Base-by-base conservation (phyloP, 2,797 vertebrate species). In the Taeniopygia guttata region DNA sequence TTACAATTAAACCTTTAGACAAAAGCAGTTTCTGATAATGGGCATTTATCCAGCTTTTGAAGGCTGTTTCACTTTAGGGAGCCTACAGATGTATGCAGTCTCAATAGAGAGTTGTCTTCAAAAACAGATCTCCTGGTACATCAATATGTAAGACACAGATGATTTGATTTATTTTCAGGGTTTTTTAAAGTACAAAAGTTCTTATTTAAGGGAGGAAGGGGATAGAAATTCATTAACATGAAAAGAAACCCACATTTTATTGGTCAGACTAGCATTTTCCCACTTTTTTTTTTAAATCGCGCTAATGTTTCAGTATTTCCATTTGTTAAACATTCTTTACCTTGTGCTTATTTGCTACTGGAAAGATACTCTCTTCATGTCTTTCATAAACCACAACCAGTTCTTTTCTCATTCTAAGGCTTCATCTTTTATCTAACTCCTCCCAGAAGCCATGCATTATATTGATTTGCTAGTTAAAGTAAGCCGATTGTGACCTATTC, bases 261-360 rank as follows among this genome's bases (percentile, higher is more conserved):
- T 94, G 88, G 93, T 96, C 89, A 94, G 91, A 92, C 76, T 96
- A 95, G 84, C 84, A 85, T 93, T 93, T 95, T 90, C 62, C 68
- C 70, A 54, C 15, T 2, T 32, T 30, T 52, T 80, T 80, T 67
- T 64, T 67, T 25, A 64, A 94, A 75, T 60, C 56, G 68, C 6
- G 3, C n/a, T 75, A 36, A 38, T 69, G 30, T 94, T 91, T 74
- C 38, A 48, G 48, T 83, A 36, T 42, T 89, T 73, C 17, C 16
- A 27, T 70, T 94, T 92, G 78, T 77, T 88, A n/a, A 89, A 68
- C 23, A 91, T 86, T 20, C 49, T 83, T 81, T 90, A 48, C 67
- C 58, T 90, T 87, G 52, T 92, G 51, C 68, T 93, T 96, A 73
- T 80, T 94, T 90, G 78, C 70, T 84, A 62, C 79, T 73, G 72